phyloP scores from a whole-genome alignment of 2,888 invertebrate species.

The Pogonocherus hispidulus region DNA sequence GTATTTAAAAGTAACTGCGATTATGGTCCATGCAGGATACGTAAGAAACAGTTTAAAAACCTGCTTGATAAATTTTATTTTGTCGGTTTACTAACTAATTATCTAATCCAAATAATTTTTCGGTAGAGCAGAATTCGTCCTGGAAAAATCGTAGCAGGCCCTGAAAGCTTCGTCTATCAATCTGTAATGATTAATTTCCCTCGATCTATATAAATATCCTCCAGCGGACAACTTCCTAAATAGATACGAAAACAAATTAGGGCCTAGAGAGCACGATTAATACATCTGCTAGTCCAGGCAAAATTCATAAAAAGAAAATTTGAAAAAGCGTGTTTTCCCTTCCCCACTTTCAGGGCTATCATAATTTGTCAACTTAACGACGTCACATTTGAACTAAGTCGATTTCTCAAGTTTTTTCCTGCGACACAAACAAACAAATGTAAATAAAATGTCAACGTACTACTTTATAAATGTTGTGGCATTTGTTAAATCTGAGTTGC shows the following conservation, averaged over 20 bases:
- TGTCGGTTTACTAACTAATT: too few relatives aligned
- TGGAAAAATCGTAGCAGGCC: not conserved
- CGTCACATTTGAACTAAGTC: conserved; percentile 57
- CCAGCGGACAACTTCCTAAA: conserved; percentile 17
- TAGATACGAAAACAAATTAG: conserved; percentile 22
- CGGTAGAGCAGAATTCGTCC: not conserved
- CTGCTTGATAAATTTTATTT: too few relatives aligned
- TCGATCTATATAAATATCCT: not conserved
- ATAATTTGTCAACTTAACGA: conserved; percentile 60
- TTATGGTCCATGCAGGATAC: too few relatives aligned
- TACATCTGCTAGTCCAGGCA: conserved; percentile 25
- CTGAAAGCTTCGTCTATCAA: not conserved
- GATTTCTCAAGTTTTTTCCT: conserved; percentile 52
- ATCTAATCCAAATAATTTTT: not conserved
- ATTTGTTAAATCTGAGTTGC: conserved; percentile 28
- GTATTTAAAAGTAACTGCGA: too few relatives aligned
- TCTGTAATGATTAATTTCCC: not conserved
- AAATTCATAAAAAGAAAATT: conserved; percentile 40
- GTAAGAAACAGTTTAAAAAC: too few relatives aligned
- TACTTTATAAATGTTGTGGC: conserved; percentile 41
- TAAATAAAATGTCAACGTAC: conserved; percentile 58
- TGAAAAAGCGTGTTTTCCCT: conserved; percentile 50
- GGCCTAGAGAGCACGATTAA: conserved; percentile 22
- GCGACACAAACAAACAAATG: conserved; percentile 54
- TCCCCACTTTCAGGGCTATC: conserved; percentile 54